Evolutionary conservation across 1,140 invertebrate species (phyloP), one percentile per base, ranked within the genome.

Genomic region (Drosophila carrolli): DNA sequence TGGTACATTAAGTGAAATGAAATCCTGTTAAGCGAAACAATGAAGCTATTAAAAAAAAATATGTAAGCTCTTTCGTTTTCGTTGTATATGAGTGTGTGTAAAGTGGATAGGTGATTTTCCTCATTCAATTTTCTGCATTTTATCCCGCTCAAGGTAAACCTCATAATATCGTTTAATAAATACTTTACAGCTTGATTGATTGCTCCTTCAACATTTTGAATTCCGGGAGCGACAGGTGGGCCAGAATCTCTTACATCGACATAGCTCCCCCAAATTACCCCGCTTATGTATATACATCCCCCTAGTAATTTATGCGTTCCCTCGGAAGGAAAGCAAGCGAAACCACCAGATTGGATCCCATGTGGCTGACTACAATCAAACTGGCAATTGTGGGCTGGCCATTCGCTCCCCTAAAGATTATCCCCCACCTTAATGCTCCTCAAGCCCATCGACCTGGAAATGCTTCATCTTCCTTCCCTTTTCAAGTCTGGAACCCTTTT

Each of bases 121-220:
- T 23, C 27, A 23, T 41, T 23, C 46, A 68, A 43, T 68, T 65
- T 51, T 65, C 37, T 27, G 70, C 63, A 44, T 70, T 56, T 48
- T 59, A 41, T 63, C 46, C 78, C 40, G 46, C 23, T 4, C 35
- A 44, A 54, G 83, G 79, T 76, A 83, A 86, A 70, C 83, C 83
- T 79, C 83, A 86, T 86, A 86, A 86, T 86, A 86, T 83, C 83
- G 84, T 88, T 86, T 86, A 86, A 86, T 86, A 86, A 86, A 86
- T 86, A 86, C 83, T 88, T 89, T 86, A 79, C 83, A 83, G 84
- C 83, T 83, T 86, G 83, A 86, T 86, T 86, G 83, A 86, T 86
- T 86, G 72, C 83, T 73, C 59, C 40, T 56, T 70, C 43, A 62
- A 13, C 57, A 38, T 51, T 62, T 62, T 44, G 59, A 63, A 53